phyloP scores from a whole-genome alignment of 2,888 invertebrate species.

The Globia sparganii region DNA sequence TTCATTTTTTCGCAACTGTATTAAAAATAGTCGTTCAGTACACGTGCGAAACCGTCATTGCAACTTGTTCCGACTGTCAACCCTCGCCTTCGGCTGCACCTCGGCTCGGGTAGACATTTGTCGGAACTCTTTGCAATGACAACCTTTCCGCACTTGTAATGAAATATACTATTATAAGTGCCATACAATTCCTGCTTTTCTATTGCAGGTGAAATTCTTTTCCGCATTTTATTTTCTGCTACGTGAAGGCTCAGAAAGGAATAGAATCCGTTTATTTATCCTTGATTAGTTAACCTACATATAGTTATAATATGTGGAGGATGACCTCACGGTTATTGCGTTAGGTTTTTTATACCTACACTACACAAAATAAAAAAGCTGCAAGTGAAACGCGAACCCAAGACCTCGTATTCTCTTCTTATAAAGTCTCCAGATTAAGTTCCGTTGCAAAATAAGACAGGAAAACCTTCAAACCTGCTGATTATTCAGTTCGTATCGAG shows the following conservation, averaged over 20 bases:
- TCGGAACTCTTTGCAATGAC: too few relatives aligned
- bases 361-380: constrained; percentile 11
- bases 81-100: too few relatives aligned
- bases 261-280: background rate
- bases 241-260: background rate
- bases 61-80: too few relatives aligned
- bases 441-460: background rate
- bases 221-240: background rate
- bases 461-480: background rate
- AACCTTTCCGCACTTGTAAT: too few relatives aligned
- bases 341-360: background rate
- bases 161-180: too few relatives aligned
- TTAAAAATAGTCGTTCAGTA: too few relatives aligned
- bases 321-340: background rate
- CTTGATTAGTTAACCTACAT: background rate
- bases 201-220: background rate
- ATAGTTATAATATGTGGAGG: too few relatives aligned
- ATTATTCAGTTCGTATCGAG: constrained; percentile 26
- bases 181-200: background rate
- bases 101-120: too few relatives aligned
- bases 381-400: background rate
- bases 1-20: too few relatives aligned
- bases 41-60: too few relatives aligned
- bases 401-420: background rate
- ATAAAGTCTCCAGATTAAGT: too few relatives aligned